A percentile compares a stretch with the other conserved stretches of the same genome.
Evolutionary conservation across 2,113 vertebrate genomes (phyloP).

Genomic region (Pithys albifrons): DNA sequence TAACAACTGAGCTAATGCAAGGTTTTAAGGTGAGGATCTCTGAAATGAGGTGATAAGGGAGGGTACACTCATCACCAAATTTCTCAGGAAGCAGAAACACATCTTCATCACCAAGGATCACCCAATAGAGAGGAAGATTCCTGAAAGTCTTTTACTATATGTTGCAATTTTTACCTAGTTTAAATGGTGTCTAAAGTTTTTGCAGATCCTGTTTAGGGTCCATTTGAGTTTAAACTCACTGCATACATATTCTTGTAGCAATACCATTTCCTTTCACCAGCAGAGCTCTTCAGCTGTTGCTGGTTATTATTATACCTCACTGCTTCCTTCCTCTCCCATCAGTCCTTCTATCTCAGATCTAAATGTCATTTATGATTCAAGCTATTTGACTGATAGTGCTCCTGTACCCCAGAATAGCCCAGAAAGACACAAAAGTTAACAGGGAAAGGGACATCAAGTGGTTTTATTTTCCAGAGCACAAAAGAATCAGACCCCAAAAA

Average conservation of each 20-base stretch:
- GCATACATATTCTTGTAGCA: neutral
- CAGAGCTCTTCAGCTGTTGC: constrained; percentile 45
- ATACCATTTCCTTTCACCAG: neutral
- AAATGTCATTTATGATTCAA: neutral
- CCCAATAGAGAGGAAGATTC: neutral
- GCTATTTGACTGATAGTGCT: neutral
- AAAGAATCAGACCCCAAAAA: neutral
- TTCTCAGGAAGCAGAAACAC: neutral
- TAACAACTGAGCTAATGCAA: neutral
- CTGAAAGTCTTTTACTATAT: neutral
- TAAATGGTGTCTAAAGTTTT: neutral
- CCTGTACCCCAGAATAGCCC: neutral
- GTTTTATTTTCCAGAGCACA: neutral
- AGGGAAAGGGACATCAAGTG: neutral
- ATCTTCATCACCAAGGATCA: neutral
- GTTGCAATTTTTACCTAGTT: neutral
- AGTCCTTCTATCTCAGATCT: neutral
- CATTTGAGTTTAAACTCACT: neutral
- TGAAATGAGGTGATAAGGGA: neutral
- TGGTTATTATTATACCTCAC: constrained; percentile 12
- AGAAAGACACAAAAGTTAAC: neutral
- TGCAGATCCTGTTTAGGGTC: neutral
- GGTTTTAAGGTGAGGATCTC: neutral
- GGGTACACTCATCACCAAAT: neutral
- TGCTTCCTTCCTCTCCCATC: constrained; percentile 33